These are phyloP conservation scores for Rhyacophila brunnea DNA, from an alignment of 1,140 invertebrate genomes.

Conservation along the genomic window DNA sequence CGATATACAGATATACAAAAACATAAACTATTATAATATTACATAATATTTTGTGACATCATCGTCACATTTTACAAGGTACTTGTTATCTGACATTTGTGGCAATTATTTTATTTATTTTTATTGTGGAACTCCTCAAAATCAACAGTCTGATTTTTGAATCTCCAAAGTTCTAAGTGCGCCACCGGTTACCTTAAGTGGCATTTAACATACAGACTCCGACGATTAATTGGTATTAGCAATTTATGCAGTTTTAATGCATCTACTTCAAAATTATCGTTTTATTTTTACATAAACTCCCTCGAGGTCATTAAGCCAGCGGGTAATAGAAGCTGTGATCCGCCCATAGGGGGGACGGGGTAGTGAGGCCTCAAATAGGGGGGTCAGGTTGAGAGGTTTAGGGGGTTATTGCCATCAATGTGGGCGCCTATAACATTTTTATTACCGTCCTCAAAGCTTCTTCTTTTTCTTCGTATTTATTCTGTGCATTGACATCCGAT, in stretches of 20 bases:
- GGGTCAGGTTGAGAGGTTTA: background rate
- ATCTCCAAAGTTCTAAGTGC: too few species aligned
- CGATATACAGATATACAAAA: too few species aligned
- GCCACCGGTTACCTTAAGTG: too few species aligned
- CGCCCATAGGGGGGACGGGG: background rate
- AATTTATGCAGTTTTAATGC: slow-evolving; percentile 13
- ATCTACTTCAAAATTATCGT: background rate
- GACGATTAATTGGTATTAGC: slow-evolving; percentile 10
- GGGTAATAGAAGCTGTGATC: background rate
- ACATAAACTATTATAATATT: too few species aligned
- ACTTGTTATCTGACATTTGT: too few species aligned
- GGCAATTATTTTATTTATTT: too few species aligned
- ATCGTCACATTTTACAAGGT: too few species aligned
- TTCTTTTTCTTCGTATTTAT: background rate
- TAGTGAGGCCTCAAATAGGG: background rate
- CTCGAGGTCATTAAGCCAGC: slow-evolving; percentile 12
- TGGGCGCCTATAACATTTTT: slow-evolving; percentile 20
- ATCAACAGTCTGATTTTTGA: too few species aligned
- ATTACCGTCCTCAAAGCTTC: slow-evolving; percentile 7
- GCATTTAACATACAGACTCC: too few species aligned
- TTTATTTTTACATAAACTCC: slow-evolving; percentile 9
- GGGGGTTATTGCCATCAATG: background rate
- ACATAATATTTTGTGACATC: too few species aligned
- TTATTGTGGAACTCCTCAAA: too few species aligned
- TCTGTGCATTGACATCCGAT: too few species aligned